Percentiles rank a stretch among this genome's conserved stretches.
phyloP scores from a whole-genome alignment of 1,140 invertebrate species.

The Penaeus chinensis region DNA sequence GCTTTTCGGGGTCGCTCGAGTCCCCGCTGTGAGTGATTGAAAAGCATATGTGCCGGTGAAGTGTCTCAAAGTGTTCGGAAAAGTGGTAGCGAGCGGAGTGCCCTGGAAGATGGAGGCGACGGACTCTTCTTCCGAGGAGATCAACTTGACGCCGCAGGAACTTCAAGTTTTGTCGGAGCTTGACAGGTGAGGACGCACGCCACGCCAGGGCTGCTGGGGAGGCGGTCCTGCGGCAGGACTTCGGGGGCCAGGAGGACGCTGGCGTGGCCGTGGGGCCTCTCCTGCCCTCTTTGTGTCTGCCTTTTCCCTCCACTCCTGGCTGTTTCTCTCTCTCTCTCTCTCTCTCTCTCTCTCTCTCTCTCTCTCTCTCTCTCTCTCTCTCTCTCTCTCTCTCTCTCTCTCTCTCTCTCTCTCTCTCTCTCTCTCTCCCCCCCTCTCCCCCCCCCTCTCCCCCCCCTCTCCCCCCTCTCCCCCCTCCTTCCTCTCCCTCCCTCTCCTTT shows the following conservation, averaged over 20 bases:
- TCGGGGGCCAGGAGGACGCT: too few species aligned
- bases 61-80: constrained; percentile 28
- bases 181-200: constrained; percentile 76
- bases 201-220: neutral
- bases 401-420: too few species aligned
- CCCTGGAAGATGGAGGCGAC: constrained; percentile 40
- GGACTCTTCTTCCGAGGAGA: constrained; percentile 60
- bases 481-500: too few species aligned
- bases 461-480: too few species aligned
- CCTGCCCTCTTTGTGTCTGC: too few species aligned
- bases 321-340: neutral
- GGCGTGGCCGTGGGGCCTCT: too few species aligned
- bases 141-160: constrained; percentile 69
- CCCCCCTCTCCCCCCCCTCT: too few species aligned
- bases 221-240: too few species aligned
- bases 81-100: constrained; percentile 28
- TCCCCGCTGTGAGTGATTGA: constrained; percentile 28
- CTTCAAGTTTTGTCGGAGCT: constrained; percentile 85
- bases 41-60: too few species aligned
- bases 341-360: too few species aligned
- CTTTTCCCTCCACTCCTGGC: too few species aligned
- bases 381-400: neutral
- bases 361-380: constrained; percentile 17
- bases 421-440: too few species aligned
- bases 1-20: constrained; percentile 19